A percentile compares a stretch with the other conserved stretches of the same genome.
Evolutionary conservation across 2,797 vertebrate genomes (phyloP).

Genomic region (Amblyraja radiata): DNA sequence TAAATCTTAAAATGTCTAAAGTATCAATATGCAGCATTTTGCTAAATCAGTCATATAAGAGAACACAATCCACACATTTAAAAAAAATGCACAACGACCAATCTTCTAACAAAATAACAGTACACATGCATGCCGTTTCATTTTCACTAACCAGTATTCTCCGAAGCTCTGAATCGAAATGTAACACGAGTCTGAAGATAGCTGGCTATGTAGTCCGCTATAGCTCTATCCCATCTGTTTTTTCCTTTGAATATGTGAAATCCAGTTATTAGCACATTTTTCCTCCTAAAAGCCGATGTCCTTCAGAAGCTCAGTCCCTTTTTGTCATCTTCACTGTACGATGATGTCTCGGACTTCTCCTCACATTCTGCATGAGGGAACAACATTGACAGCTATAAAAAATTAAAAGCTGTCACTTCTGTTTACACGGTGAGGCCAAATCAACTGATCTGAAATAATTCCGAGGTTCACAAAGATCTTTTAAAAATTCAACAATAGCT

Average conservation of each 20-base stretch:
- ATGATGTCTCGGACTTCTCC: not conserved
- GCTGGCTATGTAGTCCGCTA: not conserved
- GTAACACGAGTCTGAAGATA: not conserved
- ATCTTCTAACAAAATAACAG: slow-evolving; percentile 6
- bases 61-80: not conserved
- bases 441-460: slow-evolving; percentile 48
- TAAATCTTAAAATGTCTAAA: not conserved
- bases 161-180: not conserved
- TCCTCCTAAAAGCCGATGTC: not conserved
- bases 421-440: slow-evolving; percentile 44
- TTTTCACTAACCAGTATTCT: not conserved
- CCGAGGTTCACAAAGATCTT: slow-evolving; percentile 47
- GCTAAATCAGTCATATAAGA: not conserved
- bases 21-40: not conserved
- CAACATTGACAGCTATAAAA: slow-evolving; percentile 29
- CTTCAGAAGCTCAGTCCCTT: not conserved
- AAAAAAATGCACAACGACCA: not conserved
- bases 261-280: slow-evolving; percentile 15
- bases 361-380: not conserved
- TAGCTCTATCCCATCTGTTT: slow-evolving; percentile 16
- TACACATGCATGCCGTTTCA: not conserved
- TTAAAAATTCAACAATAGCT: slow-evolving; percentile 50
- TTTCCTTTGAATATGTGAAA: slow-evolving; percentile 3
- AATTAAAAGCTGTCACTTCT: slow-evolving; percentile 40
- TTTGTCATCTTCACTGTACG: not conserved